Base-by-base conservation (phyloP, 2,888 invertebrate species). In the Plagodis dolabraria region DNA sequence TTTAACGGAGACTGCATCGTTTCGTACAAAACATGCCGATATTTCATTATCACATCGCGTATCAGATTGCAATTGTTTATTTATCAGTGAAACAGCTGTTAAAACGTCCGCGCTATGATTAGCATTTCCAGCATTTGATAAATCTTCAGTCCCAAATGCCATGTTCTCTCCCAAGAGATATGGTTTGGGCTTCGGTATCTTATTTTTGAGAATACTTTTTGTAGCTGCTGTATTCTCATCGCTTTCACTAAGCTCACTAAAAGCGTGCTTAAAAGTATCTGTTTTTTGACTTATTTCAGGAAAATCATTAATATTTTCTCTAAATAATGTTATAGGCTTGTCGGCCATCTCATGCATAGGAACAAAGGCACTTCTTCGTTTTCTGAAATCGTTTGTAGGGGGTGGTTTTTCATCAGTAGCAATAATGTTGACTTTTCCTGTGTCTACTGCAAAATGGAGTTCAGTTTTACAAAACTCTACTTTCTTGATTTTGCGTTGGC, bases 401-500 rank as follows among this genome's bases (percentile, higher is more conserved):
- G 97, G 97, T 47, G 97, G 97, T 81, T 97, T 97, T 65, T 96
- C 96, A 83, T 97, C 97, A 0, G 97, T 97, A 77, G 97, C 97
- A 38, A 97, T 97, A 60, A 97, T 97, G 77, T 97, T 97, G 0
- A 97, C 96, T 72, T 95, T 95, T 0, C 97, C 97, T 0, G 97
- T 96, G 79, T 97, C 97, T 11, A 96, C 96, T 0, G 97, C 96
- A 80, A 97, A 97, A 83, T 97, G 97, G 34, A 97, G 95, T 88
- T 97, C 97, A 0, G 97, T 97, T 89, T 97, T 97, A 79, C 97
- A 96, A 83, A 97, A 97, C 75, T 96, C 97, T 0, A 97, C 97
- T 84, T 95, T 96, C 80, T 97, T 96, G 1, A 93, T 89, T 78
- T 92, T 94, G 70, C 92, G 89, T 49, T 92, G 92, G 58, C 65